Conservation (phyloP, 2,797 vertebrate genomes). For the Pitangus sulphuratus region DNA sequence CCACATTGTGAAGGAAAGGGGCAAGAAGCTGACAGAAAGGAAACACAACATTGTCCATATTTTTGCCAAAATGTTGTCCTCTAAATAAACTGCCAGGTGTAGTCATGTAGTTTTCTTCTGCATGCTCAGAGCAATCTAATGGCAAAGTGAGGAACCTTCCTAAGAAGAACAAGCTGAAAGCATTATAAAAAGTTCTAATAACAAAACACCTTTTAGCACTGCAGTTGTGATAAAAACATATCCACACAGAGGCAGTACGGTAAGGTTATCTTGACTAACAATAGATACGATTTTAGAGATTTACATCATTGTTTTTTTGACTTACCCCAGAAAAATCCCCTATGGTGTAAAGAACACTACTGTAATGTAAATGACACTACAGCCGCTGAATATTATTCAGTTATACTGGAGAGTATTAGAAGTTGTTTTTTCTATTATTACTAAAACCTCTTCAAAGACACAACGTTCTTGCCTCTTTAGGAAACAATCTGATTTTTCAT, state of each 20-base stretch:
- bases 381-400: not conserved
- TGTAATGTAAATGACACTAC: not conserved
- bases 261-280: not conserved
- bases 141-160: not conserved
- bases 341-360: not conserved
- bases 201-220: not conserved
- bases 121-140: not conserved
- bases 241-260: not conserved
- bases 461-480: not conserved
- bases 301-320: not conserved
- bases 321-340: not conserved
- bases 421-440: not conserved
- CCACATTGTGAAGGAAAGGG: not conserved
- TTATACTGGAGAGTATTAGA: not conserved
- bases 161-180: not conserved
- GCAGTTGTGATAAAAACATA: not conserved
- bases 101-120: not conserved
- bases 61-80: not conserved
- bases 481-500: not conserved
- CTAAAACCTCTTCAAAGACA: slow-evolving; percentile 7
- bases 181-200: not conserved
- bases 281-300: not conserved
- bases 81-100: not conserved
- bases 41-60: not conserved
- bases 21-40: not conserved